Evolutionary conservation across 2,797 vertebrate genomes (phyloP).

Genomic region (Lepilemur septentrionalis): DNA sequence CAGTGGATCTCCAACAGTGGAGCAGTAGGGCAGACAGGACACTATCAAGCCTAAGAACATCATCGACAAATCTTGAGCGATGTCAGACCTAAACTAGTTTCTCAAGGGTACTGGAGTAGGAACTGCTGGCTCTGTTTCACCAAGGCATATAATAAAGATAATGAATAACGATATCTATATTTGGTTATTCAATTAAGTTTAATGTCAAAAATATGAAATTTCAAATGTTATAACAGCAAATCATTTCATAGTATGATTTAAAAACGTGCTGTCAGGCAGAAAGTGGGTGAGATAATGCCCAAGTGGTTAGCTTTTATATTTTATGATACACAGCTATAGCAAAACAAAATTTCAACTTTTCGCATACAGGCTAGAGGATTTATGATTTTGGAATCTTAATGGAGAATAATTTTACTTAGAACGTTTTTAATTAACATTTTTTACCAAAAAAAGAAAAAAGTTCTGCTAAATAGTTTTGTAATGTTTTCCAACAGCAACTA

Average conservation of each 20-base stretch:
- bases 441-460: background rate
- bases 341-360: background rate
- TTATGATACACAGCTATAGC: background rate
- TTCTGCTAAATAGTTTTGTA: background rate
- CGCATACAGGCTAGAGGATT: background rate
- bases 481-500: conserved; percentile 22
- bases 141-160: background rate
- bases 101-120: background rate
- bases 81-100: background rate
- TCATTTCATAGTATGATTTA: conserved; percentile 24
- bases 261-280: conserved; percentile 46
- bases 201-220: conserved; percentile 44
- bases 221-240: background rate
- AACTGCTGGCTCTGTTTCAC: background rate
- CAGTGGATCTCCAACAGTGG: background rate
- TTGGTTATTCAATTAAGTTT: conserved; percentile 37
- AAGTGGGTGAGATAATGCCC: background rate
- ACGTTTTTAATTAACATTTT: background rate
- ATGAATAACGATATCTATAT: background rate
- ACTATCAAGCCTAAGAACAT: background rate
- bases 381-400: background rate
- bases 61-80: background rate
- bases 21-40: background rate
- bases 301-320: background rate
- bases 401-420: background rate